Evolutionary conservation across 2,797 vertebrate genomes (phyloP).

Genomic region (Takifugu ocellatus): DNA sequence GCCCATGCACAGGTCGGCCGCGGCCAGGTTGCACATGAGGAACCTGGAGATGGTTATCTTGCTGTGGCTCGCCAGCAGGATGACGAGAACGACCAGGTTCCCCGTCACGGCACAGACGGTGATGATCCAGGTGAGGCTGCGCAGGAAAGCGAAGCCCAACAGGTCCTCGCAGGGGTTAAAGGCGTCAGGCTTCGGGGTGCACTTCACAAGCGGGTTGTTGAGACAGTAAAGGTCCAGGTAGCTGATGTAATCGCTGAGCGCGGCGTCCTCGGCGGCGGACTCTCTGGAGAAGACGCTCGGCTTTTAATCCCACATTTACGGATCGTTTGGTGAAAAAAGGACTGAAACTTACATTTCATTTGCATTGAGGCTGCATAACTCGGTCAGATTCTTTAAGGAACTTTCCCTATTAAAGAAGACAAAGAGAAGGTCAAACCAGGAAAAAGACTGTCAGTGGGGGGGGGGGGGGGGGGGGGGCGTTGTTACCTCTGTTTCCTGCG

Average conservation of each 20-base stretch:
- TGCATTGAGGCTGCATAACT: slow-evolving; percentile 56
- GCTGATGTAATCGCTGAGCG: slow-evolving; percentile 51
- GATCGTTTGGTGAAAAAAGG: background rate
- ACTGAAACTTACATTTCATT: slow-evolving; percentile 60
- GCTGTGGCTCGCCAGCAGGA: slow-evolving; percentile 80
- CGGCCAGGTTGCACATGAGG: slow-evolving; percentile 91
- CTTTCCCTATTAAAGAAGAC: slow-evolving; percentile 56
- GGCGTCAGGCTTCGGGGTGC: slow-evolving; percentile 83
- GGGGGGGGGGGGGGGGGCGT: background rate
- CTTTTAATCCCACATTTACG: too few relatives aligned
- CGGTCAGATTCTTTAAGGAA: slow-evolving; percentile 64
- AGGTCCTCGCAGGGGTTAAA: slow-evolving; percentile 93
- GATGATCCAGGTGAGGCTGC: slow-evolving; percentile 87
- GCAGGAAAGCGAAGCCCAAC: slow-evolving; percentile 82
- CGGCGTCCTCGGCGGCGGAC: slow-evolving; percentile 32
- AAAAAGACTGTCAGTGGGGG: background rate
- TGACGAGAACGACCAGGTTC: slow-evolving; percentile 81
- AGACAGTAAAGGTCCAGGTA: slow-evolving; percentile 76
- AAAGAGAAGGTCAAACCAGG: slow-evolving; percentile 23
- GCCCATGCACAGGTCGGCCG: slow-evolving; percentile 92
- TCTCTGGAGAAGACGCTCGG: slow-evolving; percentile 52
- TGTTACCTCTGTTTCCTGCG: slow-evolving; percentile 69
- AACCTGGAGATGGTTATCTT: slow-evolving; percentile 88
- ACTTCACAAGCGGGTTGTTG: slow-evolving; percentile 74
- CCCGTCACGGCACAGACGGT: slow-evolving; percentile 80